phyloP scores from a whole-genome alignment of 37 sponge, comb jelly and placozoan genomes.

The Haliclona indistincta region DNA sequence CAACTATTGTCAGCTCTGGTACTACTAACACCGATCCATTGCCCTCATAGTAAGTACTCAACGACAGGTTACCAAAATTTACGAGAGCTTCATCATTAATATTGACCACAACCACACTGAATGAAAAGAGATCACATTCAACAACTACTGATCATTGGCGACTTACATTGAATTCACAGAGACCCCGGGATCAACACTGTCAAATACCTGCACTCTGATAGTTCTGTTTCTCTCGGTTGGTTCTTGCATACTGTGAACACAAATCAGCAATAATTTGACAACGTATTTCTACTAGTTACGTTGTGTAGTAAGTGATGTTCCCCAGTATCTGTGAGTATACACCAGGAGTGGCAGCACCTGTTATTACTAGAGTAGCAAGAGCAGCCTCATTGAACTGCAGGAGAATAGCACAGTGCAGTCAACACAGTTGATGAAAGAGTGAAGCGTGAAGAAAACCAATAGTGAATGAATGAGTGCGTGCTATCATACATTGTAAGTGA shows the following conservation, averaged over 20 bases:
- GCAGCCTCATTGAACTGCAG: slow-evolving; percentile 3
- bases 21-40: slow-evolving; percentile 15
- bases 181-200: too few relatives aligned
- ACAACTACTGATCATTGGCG: too few relatives aligned
- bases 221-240: slow-evolving; percentile 6
- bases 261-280: neutral
- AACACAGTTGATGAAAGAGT: too few relatives aligned
- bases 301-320: slow-evolving; percentile 36
- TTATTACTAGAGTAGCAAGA: slow-evolving; percentile 19
- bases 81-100: too few relatives aligned
- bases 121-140: too few relatives aligned
- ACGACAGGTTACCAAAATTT: too few relatives aligned
- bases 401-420: too few relatives aligned
- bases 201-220: slow-evolving; percentile 13
- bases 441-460: neutral
- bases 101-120: too few relatives aligned
- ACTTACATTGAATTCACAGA: too few relatives aligned
- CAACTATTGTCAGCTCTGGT: slow-evolving; percentile 11
- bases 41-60: slow-evolving; percentile 29
- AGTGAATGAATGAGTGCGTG: neutral
- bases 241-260: slow-evolving; percentile 25
- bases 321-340: slow-evolving; percentile 21
- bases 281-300: slow-evolving; percentile 1
- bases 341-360: slow-evolving; percentile 22
- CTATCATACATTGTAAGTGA: too few relatives aligned